Evolutionary conservation across 2,888 invertebrate species (phyloP), one percentile per base, ranked within the genome.

Genomic region (Macrosiphum euphorbiae): DNA sequence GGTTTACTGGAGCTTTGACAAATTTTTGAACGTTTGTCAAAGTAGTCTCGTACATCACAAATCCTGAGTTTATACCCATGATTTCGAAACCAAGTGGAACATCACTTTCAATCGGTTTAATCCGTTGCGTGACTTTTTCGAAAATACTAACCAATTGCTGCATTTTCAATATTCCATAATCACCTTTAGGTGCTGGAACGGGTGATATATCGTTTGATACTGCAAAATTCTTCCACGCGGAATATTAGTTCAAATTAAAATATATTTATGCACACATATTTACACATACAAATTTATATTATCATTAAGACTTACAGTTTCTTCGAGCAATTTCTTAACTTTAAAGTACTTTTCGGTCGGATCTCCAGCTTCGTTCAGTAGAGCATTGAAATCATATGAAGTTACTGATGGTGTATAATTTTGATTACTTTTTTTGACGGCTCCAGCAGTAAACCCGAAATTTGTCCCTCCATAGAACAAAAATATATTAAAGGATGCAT

Each of bases 401-500:
- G 98, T 98, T 89, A 98, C 96, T 95, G 97, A 97, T 1, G 98
- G 97, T 94, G 96, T 96, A 95, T 97, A 98, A 16, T 95, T 95
- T n/a, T 94, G 5, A 26, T 84, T 1, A 16, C 7, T 47, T 0
- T 88, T 84, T 90, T 96, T 96, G 95, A 96, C 96, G 10, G 96
- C 96, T 58, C 96, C 96, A 96, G 94, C 86, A 94, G 95, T 97
- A 95, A 97, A 98, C 93, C 97, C 98, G 95, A 97, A 98, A 95
- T 98, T 98, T 0, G 98, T 98, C 90, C 99, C 99, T 28, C 99
- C 99, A 95, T 97, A 97, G 96, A 98, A 98, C 98, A 99, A 98
- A 95, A 99, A 99, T 95, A 99, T 97, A 95, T 98, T 99, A 78
- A 99, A 97, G 90, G 97, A 97, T 20, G 97, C 97, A 94, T 96